Percentiles rank a stretch among this genome's conserved stretches.
These are phyloP conservation scores for Masnerella sp. DNA, from an alignment of 2,888 invertebrate genomes.

Conservation along the genomic window DNA sequence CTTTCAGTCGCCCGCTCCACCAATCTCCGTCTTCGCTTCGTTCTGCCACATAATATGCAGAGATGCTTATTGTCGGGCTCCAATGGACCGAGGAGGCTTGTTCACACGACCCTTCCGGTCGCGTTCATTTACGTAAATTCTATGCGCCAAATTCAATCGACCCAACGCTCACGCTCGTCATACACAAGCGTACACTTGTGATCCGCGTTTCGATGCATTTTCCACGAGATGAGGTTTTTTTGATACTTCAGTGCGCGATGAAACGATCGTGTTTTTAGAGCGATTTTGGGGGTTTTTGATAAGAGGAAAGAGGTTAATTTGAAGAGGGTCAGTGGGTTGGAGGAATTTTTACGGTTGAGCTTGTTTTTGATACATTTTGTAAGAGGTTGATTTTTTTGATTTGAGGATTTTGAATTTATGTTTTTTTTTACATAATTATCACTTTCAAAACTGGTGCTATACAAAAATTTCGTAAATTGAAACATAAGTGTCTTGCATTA, in stretches of 20 bases:
- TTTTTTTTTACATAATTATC: too few relatives aligned
- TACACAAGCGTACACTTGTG: background rate
- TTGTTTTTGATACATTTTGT: too few relatives aligned
- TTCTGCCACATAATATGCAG: conserved; percentile 58
- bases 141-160: conserved; percentile 57
- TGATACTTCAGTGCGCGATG: conserved; percentile 12
- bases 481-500: too few relatives aligned
- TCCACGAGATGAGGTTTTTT: conserved; percentile 22
- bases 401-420: too few relatives aligned
- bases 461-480: too few relatives aligned
- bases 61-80: conserved; percentile 58
- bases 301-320: background rate
- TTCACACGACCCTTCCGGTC: conserved; percentile 59
- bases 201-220: conserved; percentile 36
- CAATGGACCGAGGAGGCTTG: conserved; percentile 59
- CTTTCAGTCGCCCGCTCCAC: conserved; percentile 38
- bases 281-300: background rate
- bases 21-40: conserved; percentile 54
- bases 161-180: conserved; percentile 5
- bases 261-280: conserved; percentile 3
- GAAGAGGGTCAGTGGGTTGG: too few relatives aligned
- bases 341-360: too few relatives aligned
- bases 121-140: conserved; percentile 66
- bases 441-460: too few relatives aligned
- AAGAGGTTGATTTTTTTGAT: too few relatives aligned